These are phyloP conservation scores for Coranthus polyacanthus DNA, from an alignment of 2,797 vertebrate species.

Conservation along the genomic window DNA sequence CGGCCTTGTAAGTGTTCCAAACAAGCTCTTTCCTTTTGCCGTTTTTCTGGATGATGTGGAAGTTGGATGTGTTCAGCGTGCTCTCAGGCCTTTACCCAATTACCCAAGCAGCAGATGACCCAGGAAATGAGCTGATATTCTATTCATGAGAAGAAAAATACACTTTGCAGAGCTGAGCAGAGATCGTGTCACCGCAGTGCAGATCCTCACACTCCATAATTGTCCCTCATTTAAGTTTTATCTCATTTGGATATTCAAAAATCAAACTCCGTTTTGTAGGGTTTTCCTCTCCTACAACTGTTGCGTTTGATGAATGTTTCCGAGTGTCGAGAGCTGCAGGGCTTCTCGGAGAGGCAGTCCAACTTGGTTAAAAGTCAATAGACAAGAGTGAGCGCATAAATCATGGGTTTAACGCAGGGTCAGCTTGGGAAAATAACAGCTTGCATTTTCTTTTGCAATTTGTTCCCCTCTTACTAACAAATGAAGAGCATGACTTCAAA, in stretches of 20 bases:
- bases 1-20: neutral
- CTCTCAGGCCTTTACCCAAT: slow-evolving; percentile 55
- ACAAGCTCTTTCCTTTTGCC: neutral
- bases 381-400: slow-evolving; percentile 30
- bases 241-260: slow-evolving; percentile 54
- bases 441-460: slow-evolving; percentile 19
- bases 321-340: slow-evolving; percentile 11
- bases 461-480: slow-evolving; percentile 17
- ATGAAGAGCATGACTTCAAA: slow-evolving; percentile 28
- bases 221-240: slow-evolving; percentile 71
- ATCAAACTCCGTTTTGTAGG: slow-evolving; percentile 28
- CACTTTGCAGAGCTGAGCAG: slow-evolving; percentile 55
- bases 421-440: slow-evolving; percentile 10
- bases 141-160: slow-evolving; percentile 73
- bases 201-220: slow-evolving; percentile 50
- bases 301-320: slow-evolving; percentile 52
- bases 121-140: slow-evolving; percentile 75
- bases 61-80: slow-evolving; percentile 28
- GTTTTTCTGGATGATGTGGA: slow-evolving; percentile 13
- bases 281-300: neutral
- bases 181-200: slow-evolving; percentile 50
- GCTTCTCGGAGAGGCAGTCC: neutral
- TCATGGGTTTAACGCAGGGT: slow-evolving; percentile 11
- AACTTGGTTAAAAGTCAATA: slow-evolving; percentile 32
- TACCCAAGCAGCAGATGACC: slow-evolving; percentile 67